Evolutionary conservation across 2,888 invertebrate species (phyloP), one percentile per base, ranked within the genome.

Genomic region (Lasioglossum morio): DNA sequence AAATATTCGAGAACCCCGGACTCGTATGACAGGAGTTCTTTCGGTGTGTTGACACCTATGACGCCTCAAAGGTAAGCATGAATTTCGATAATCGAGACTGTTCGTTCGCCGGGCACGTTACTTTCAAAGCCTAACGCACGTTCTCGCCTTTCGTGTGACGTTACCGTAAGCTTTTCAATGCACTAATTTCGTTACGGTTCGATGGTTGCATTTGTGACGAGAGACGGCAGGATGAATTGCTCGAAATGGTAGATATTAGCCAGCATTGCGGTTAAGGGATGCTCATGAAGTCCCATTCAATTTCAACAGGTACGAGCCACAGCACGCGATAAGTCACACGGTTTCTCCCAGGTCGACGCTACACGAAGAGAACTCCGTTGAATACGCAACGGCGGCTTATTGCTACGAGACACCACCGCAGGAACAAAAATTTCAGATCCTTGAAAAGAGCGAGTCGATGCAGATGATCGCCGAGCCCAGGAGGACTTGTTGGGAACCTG

Each of bases 351-450:
- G 92, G 30, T 93, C 93, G 16, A 92, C 90, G 60, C 79, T 93
- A 46, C 93, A 94, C 73, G 94, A 94, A 74, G 94, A 94, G 70
- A 94, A 92, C 83, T 94, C 94, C 5, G 85, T 92, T 89, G 94
- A 94, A 27, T 94, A 93, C 87, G 92, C 91, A 40, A 86, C 91
- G 4, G 89, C 92, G n/a, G 75, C 88, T 46, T 94, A 94, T 76
- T 94, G 94, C 79, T 94, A 94, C 85, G 94, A 94, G 75, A 94
- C 93, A 16, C 93, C 94, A 23, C 94, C 94, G 4, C 94, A 94
- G 78, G 94, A 94, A 48, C 88, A 92, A 16, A 92, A 92, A 80
- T 94, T 92, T 83, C 92, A 91, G 40, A 87, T 89, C 12, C 69
- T 87, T 30, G 92, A 94, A 57, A 82, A 66, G 69, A 77, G 73